Evolutionary conservation across 2,113 vertebrate genomes (phyloP), one percentile per base, ranked within the genome.

Genomic region (Piliocolobus tephrosceles): DNA sequence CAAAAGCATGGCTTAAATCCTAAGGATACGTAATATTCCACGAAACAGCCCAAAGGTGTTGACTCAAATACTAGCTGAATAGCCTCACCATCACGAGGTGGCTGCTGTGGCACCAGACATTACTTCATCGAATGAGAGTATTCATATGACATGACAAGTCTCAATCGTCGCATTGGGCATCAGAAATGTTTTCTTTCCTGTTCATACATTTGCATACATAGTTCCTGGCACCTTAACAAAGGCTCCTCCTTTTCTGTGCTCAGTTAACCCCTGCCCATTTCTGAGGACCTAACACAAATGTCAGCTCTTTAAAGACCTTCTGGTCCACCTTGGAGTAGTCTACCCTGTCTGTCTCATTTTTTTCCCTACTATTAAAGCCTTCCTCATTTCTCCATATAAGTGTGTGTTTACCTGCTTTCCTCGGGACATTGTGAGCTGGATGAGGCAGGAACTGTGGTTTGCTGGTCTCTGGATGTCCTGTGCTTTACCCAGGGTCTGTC

Each of bases 61-160:
- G 25, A 12, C 35, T 38, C 8, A 27, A 38, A 80, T 40, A 43
- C 87, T 88, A 38, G 27, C 32, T 16, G 40, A 23, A 43, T 0
- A 73, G 47, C 52, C 81, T 96, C 86, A 17, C 55, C 55, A 85
- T 50, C 87, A 82, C 88, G 82, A 88, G 2, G 50, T n/a, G n/a
- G 84, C 87, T 97, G 90, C 90, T n/a, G 23, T 3, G 38, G 70
- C 83, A n/a, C 88, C 94, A 61, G 38, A 22, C 32, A 90, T 96
- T 90, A 68, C 40, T 35, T 22, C 76, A 57, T 76, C 11, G 55
- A 50, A 52, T 5, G 12, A 52, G 7, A 92, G 27, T 23, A 61
- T 27, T 27, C 40, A 61, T 70, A 32, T 43, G 27, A 82, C 52
- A 35, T 93, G 57, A 72, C 25, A 93, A 38, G 6, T 23, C 55